These are phyloP conservation scores for Drosophila austrosaltans DNA, from an alignment of 2,888 invertebrate species.

Conservation along the genomic window DNA sequence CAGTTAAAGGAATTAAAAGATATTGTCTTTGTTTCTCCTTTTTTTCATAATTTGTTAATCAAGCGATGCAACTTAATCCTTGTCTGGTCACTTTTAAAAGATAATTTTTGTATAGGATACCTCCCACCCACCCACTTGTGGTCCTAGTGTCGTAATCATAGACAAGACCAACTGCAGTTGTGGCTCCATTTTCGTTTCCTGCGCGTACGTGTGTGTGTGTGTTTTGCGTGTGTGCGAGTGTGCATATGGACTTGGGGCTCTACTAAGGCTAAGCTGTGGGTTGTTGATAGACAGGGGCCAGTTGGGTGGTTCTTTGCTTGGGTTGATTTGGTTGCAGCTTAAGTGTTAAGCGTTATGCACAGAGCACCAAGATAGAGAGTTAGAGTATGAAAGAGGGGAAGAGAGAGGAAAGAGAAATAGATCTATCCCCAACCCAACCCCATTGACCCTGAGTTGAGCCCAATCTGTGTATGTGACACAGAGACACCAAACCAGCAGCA, in stretches of 20 bases:
- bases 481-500: slow-evolving; percentile 31
- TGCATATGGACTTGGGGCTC: slow-evolving; percentile 20
- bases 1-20: not conserved
- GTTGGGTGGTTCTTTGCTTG: slow-evolving; percentile 1
- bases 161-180: slow-evolving; percentile 49
- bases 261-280: slow-evolving; percentile 46
- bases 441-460: slow-evolving; percentile 10
- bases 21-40: too few relatives aligned
- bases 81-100: slow-evolving; percentile 6
- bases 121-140: slow-evolving; percentile 18
- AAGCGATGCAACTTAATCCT: slow-evolving; percentile 32
- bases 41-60: slow-evolving; percentile 46
- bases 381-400: not conserved
- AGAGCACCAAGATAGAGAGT: slow-evolving; percentile 28
- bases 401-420: not conserved
- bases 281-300: slow-evolving; percentile 21
- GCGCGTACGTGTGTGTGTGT: not conserved
- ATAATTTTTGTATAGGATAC: not conserved
- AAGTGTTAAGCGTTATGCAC: slow-evolving; percentile 82
- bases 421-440: slow-evolving; percentile 12
- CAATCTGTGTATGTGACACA: slow-evolving; percentile 38
- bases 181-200: slow-evolving; percentile 22
- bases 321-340: slow-evolving; percentile 69
- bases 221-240: slow-evolving; percentile 1
- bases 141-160: slow-evolving; percentile 56